Evolutionary conservation across 2,888 invertebrate genomes (phyloP), one percentile per base, ranked within the genome.

Genomic region (Scelioninae gen. 2): DNA sequence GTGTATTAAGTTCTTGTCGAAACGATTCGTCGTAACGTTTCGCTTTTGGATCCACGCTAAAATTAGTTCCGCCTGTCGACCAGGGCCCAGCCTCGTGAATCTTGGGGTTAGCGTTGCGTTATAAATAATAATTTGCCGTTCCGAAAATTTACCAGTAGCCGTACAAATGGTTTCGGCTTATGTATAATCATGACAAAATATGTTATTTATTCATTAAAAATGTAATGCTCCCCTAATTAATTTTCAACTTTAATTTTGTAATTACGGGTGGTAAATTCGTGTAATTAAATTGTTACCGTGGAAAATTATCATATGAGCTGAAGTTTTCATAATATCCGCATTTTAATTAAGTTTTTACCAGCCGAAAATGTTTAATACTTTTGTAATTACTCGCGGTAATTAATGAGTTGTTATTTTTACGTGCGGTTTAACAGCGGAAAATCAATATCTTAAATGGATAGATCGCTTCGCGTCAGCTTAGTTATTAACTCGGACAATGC

Each of bases 31-130:
- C 60, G 63, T 73, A 68, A 73, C 69, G 69, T 64, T 68, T 69
- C 57, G 41, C 73, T 39, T 73, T 69, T 64, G 57, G 53, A 69
- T 69, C 52, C 64, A 33, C 60, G 53, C 22, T 61, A n/a, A 60
- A 68, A 79, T 81, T 82, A 80, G 82, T 82, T 81, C 80, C 82
- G 80, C 79, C 76, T 77, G 82, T 80, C 82, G 81, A 79, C 81
- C 79, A 77, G 76, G 73, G 72, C 73, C 60, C 61, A 50, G 70
- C 71, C 76, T 76, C 76, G 73, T 71, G 76, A 50, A 74, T 76
- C 71, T 75, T 69, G 46, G 75, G 75, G 76, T 76, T 73, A 53
- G 71, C 46, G 37, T 73, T 77, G 78, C 64, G 41, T 65, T 69
- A 79, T 81, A 81, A 81, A 81, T 81, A 79, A 80, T 79, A 80